These are phyloP conservation scores for Agelas oroides DNA, from an alignment of 37 sponge, comb jelly and placozoan species.

Conservation along the genomic window DNA sequence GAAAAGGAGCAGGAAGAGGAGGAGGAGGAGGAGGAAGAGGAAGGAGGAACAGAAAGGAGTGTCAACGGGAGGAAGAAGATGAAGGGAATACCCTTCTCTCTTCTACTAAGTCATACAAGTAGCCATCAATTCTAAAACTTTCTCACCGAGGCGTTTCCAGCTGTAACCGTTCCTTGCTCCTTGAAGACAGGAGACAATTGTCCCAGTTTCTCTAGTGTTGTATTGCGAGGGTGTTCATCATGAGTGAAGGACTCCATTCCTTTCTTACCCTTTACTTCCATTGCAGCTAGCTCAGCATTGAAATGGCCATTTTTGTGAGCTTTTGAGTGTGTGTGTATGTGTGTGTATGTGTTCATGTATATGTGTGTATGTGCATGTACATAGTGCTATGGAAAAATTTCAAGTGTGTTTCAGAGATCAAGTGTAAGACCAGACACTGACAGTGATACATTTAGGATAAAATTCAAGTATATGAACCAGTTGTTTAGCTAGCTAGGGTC, in stretches of 20 bases:
- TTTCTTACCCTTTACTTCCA: constrained; percentile 91
- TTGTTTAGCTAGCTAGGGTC: too few relatives aligned
- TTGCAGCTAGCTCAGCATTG: constrained; percentile 78
- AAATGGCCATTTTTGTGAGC: constrained; percentile 82
- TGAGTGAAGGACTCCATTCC: constrained; percentile 74
- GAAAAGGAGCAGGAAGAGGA: too few relatives aligned
- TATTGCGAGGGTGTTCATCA: constrained; percentile 94
- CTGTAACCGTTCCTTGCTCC: constrained; percentile 94
- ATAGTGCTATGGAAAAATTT: background rate
- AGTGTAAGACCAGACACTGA: background rate
- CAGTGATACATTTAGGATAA: too few relatives aligned
- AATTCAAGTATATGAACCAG: too few relatives aligned
- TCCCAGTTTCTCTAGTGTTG: constrained; percentile 81
- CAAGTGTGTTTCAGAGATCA: background rate
- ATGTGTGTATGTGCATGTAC: too few relatives aligned
- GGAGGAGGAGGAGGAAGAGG: too few relatives aligned
- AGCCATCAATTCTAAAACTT: too few relatives aligned
- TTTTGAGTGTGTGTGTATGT: constrained; percentile 2
- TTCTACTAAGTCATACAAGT: too few relatives aligned
- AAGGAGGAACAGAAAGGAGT: too few relatives aligned
- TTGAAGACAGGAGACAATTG: constrained; percentile 91
- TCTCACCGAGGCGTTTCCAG: constrained; percentile 98
- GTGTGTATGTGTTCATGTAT: background rate
- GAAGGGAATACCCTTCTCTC: too few relatives aligned
- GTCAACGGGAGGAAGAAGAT: too few relatives aligned